Evolutionary conservation across 2,888 invertebrate genomes (phyloP).

Genomic region (Chrysolina haemoptera): DNA sequence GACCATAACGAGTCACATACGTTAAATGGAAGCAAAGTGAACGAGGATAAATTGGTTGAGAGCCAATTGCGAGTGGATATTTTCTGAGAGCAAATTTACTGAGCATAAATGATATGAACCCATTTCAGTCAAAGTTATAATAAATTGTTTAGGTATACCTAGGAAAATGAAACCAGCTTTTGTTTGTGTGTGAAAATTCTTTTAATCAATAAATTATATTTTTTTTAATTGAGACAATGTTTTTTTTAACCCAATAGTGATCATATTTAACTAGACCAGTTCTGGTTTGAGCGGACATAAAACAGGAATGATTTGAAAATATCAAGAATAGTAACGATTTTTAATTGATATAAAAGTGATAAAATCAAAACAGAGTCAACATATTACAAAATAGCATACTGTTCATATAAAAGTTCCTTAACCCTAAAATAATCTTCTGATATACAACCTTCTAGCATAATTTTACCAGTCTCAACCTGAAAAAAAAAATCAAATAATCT

Average conservation of each 20-base stretch:
- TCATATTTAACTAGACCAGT: neutral
- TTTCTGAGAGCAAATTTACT: too few species aligned
- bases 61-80: too few species aligned
- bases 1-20: too few species aligned
- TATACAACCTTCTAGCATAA: constrained; percentile 93
- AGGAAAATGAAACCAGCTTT: too few species aligned
- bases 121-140: too few species aligned
- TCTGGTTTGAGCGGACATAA: neutral
- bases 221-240: neutral
- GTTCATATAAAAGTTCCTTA: constrained; percentile 92
- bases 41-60: too few species aligned
- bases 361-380: constrained; percentile 27
- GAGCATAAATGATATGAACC: too few species aligned
- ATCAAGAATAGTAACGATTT: neutral
- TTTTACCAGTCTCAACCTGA: constrained; percentile 91
- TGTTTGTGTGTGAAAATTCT: neutral
- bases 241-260: neutral
- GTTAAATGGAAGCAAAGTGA: too few species aligned
- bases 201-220: constrained; percentile 10
- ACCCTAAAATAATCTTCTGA: constrained; percentile 97
- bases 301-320: neutral
- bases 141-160: too few species aligned
- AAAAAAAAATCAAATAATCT: constrained; percentile 64
- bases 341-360: constrained; percentile 17
- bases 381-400: constrained; percentile 92